phyloP scores from a whole-genome alignment of 2,113 vertebrate genomes.

The Oncorhynchus tshawytscha region DNA sequence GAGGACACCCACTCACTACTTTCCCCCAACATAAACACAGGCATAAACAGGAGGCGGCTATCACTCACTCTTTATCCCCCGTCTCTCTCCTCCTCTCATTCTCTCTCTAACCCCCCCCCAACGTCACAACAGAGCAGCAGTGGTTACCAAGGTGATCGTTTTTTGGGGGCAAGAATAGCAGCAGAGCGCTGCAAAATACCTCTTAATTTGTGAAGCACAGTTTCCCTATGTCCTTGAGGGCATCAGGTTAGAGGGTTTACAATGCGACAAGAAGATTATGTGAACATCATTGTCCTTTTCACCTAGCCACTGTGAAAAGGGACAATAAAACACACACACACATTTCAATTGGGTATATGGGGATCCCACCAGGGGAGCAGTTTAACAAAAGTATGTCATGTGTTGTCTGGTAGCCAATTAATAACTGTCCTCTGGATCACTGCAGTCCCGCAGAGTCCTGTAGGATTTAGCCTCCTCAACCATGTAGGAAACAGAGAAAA shows the following conservation, averaged over 20 bases:
- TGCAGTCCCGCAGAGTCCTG: constrained; percentile 58
- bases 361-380: constrained; percentile 1
- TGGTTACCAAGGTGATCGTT: constrained; percentile 57
- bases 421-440: constrained; percentile 23
- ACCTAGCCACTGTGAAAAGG: not conserved
- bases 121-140: constrained; percentile 21
- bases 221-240: constrained; percentile 31
- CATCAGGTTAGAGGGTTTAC: constrained; percentile 12
- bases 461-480: constrained; percentile 29
- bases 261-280: not conserved
- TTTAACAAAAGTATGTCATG: constrained; percentile 17
- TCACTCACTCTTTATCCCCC: constrained; percentile 15
- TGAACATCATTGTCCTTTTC: constrained; percentile 1
- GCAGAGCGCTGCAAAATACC: not conserved
- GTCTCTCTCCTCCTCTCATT: not conserved
- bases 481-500: not conserved
- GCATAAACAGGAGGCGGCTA: no score
- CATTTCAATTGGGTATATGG: not conserved
- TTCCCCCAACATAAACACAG: not conserved
- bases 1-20: constrained; percentile 29
- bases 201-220: not conserved
- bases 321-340: not conserved
- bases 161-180: not conserved
- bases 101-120: constrained; percentile 6
- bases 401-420: constrained; percentile 25